Evolutionary conservation across 1,140 invertebrate genomes (phyloP).

Genomic region (Halyomorpha halys): DNA sequence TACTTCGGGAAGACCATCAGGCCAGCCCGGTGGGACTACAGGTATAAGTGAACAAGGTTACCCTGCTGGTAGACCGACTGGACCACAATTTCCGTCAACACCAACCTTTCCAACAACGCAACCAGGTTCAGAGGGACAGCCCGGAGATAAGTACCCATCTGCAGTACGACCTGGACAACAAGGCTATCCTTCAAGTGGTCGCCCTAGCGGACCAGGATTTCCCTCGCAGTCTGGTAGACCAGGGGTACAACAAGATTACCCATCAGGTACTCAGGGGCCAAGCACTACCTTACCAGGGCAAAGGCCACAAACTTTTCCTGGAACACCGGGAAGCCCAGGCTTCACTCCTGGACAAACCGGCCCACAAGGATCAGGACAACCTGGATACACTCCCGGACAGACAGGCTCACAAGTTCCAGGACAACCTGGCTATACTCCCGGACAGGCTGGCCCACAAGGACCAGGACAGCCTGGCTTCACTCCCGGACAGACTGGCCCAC

Average conservation of each 20-base stretch:
- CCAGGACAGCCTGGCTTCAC: constrained; percentile 29
- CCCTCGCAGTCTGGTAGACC: background rate
- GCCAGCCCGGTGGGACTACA: constrained; percentile 25
- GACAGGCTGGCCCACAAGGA: constrained; percentile 29
- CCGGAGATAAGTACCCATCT: constrained; percentile 24
- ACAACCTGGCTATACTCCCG: constrained; percentile 16
- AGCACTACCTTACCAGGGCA: constrained; percentile 28
- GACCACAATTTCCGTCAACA: constrained; percentile 21
- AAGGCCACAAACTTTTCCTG: constrained; percentile 1
- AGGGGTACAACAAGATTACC: background rate
- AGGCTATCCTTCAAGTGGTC: background rate
- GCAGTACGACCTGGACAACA: constrained; percentile 6
- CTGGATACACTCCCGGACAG: constrained; percentile 21
- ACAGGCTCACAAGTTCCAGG: constrained; percentile 21
- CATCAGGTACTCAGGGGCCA: constrained; percentile 27
- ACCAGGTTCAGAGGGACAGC: constrained; percentile 32
- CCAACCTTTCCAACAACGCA: constrained; percentile 29
- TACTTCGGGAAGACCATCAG: constrained; percentile 26
- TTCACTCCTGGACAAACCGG: constrained; percentile 24
- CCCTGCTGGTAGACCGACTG: constrained; percentile 26
- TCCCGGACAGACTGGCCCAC: constrained; percentile 17
- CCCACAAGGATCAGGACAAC: constrained; percentile 21
- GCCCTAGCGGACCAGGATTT: background rate
- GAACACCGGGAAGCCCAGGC: no score
- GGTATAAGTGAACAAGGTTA: constrained; percentile 28